These are phyloP conservation scores for Sebastes dallii DNA, from an alignment of 2,797 vertebrate species.

Conservation along the genomic window DNA sequence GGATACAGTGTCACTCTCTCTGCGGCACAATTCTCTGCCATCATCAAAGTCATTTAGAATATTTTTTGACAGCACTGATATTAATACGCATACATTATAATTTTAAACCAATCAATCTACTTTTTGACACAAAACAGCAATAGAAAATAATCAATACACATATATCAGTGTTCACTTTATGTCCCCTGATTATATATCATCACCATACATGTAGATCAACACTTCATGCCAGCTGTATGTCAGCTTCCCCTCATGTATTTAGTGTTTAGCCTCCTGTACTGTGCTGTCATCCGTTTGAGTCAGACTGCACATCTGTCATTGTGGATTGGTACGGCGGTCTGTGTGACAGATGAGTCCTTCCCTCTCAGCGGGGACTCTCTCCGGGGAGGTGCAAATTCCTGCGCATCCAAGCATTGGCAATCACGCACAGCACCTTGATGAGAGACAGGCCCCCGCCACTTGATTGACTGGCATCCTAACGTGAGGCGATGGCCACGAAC, in stretches of 20 bases:
- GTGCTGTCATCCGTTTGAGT: constrained; percentile 66
- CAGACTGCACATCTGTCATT: constrained; percentile 75
- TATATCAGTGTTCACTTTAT: neutral
- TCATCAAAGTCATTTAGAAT: too few relatives aligned
- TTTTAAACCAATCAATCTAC: neutral
- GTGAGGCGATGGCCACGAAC: constrained; percentile 68
- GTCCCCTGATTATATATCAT: neutral
- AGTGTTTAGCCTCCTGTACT: constrained; percentile 47
- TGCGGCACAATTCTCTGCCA: too few relatives aligned
- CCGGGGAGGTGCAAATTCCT: constrained; percentile 72
- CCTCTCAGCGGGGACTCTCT: constrained; percentile 63
- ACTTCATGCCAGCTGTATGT: constrained; percentile 32
- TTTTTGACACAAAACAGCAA: neutral
- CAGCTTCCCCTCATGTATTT: constrained; percentile 49
- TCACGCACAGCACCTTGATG: constrained; percentile 80
- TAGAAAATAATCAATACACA: neutral
- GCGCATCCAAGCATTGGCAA: constrained; percentile 75
- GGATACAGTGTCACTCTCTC: too few relatives aligned
- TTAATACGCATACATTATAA: neutral
- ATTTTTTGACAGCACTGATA: neutral
- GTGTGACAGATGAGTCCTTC: constrained; percentile 79
- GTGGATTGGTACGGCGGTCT: constrained; percentile 62
- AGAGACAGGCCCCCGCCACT: constrained; percentile 69
- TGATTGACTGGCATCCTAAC: constrained; percentile 83
- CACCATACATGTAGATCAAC: neutral